phyloP scores from a whole-genome alignment of 2,797 vertebrate species.

The Eulemur coronatus region DNA sequence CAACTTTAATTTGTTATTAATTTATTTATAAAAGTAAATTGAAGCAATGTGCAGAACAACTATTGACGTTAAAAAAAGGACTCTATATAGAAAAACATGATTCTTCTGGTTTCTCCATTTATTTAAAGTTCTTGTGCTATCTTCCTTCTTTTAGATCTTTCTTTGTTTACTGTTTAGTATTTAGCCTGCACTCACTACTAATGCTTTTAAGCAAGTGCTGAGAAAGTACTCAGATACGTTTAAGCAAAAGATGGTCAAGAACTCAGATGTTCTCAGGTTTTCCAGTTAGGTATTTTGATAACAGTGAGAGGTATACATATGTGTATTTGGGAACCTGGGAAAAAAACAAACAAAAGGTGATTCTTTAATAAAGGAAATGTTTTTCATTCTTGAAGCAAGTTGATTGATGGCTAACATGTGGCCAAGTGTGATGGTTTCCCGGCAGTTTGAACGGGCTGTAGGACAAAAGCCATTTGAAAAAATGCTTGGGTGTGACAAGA shows the following conservation, averaged over 20 bases:
- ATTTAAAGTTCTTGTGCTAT: neutral
- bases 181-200: conserved; percentile 25
- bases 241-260: neutral
- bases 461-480: neutral
- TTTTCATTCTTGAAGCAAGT: conserved; percentile 11
- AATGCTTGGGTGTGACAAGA: neutral
- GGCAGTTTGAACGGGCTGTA: neutral
- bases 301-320: conserved; percentile 15
- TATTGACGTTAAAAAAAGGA: conserved; percentile 36
- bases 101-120: neutral
- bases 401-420: neutral
- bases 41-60: neutral
- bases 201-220: conserved; percentile 60
- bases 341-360: neutral
- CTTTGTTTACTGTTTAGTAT: neutral
- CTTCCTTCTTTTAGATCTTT: neutral
- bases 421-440: neutral
- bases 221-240: neutral
- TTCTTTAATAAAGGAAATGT: neutral
- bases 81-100: neutral
- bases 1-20: neutral
- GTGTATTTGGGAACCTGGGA: conserved; percentile 62
- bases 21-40: neutral
- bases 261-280: conserved; percentile 6
- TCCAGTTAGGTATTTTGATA: conserved; percentile 47